Conservation (phyloP, 2,113 vertebrate genomes). For the Tinamus guttatus region DNA sequence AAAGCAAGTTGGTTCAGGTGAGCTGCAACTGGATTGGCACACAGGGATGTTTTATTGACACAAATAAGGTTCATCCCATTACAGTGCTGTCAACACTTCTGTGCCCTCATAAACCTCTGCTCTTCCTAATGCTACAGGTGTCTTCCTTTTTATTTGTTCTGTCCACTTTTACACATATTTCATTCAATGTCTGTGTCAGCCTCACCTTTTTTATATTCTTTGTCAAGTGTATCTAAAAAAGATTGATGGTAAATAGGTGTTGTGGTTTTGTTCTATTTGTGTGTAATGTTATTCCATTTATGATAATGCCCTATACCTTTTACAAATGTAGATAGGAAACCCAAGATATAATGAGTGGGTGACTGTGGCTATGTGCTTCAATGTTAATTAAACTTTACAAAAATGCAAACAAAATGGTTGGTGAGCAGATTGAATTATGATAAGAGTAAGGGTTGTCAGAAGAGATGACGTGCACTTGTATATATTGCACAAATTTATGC, state of each 20-base stretch:
- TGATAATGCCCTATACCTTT: background rate
- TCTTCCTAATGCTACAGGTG: background rate
- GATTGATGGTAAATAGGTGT: background rate
- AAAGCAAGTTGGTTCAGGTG: constrained; percentile 23
- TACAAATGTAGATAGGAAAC: background rate
- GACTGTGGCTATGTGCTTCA: background rate
- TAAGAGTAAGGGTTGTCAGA: background rate
- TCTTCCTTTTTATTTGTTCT: background rate
- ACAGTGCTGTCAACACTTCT: background rate
- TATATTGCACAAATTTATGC: background rate
- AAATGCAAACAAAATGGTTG: background rate
- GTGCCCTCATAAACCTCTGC: background rate
- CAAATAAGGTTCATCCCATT: constrained; percentile 11
- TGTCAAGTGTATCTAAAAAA: background rate
- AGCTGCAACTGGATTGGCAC: background rate
- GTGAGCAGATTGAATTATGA: background rate
- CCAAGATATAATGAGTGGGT: fast-evolving
- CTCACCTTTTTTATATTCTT: background rate
- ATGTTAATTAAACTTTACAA: background rate
- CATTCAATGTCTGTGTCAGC: background rate
- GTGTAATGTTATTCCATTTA: background rate
- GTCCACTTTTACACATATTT: background rate
- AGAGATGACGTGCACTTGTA: background rate
- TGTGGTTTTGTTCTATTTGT: background rate
- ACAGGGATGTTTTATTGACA: background rate